Evolutionary conservation across 2,113 vertebrate species (phyloP).

Genomic region (Lampris incognitus): DNA sequence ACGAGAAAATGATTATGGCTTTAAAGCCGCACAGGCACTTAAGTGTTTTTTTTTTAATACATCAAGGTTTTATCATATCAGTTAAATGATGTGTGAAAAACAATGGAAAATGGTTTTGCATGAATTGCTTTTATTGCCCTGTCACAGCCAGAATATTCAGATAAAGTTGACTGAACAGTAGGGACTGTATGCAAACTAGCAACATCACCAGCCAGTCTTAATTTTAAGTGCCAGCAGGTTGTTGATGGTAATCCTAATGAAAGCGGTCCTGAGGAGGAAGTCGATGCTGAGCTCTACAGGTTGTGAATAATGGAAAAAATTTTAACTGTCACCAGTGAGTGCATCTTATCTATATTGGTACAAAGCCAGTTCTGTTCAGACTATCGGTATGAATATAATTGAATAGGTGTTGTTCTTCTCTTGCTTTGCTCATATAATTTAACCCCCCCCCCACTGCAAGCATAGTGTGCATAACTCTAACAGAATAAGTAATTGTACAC

Average conservation of each 20-base stretch:
- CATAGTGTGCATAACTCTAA: slow-evolving; percentile 2
- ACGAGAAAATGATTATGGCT: not conserved
- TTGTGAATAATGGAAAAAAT: not conserved
- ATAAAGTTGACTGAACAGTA: slow-evolving; percentile 3
- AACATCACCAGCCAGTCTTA: not conserved
- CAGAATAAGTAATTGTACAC: slow-evolving; percentile 7
- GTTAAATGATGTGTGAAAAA: not conserved
- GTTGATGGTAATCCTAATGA: not conserved
- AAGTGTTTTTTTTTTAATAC: not conserved
- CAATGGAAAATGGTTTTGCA: not conserved
- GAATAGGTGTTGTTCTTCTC: not conserved
- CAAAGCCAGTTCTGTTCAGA: not conserved
- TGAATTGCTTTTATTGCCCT: not conserved
- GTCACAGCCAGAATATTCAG: not conserved
- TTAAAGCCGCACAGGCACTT: not conserved
- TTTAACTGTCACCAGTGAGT: not conserved
- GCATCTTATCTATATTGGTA: not conserved
- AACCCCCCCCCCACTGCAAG: not conserved
- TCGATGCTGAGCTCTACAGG: not conserved
- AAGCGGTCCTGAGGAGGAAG: not conserved
- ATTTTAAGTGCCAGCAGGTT: too few species aligned
- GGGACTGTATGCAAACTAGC: slow-evolving; percentile 13
- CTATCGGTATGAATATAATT: slow-evolving; percentile 16
- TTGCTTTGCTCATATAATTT: not conserved
- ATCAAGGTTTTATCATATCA: not conserved